Percentiles rank a stretch among this genome's conserved stretches.
Evolutionary conservation across 2,113 vertebrate genomes (phyloP).

Genomic region (Megaceryle torquata): DNA sequence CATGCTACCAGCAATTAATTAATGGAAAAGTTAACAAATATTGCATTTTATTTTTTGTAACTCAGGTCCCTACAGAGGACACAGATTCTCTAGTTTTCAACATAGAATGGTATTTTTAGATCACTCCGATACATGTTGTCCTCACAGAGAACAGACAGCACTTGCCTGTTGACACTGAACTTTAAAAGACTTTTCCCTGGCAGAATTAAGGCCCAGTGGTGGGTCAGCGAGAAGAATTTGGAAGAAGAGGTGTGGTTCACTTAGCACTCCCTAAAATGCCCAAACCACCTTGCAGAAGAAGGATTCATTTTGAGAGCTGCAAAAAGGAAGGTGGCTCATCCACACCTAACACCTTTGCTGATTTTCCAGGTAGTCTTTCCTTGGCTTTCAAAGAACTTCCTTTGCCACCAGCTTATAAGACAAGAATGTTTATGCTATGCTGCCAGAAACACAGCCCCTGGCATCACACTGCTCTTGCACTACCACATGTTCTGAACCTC

Average conservation of each 20-base stretch:
- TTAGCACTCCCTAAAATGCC: background rate
- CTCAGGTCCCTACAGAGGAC: background rate
- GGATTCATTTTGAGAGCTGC: background rate
- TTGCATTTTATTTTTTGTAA: background rate
- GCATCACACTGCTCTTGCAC: background rate
- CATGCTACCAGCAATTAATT: background rate
- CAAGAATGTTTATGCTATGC: background rate
- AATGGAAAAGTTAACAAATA: background rate
- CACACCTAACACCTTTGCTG: background rate
- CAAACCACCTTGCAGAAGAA: background rate
- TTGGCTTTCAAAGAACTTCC: background rate
- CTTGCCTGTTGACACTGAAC: slow-evolving; percentile 19
- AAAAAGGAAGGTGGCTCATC: background rate
- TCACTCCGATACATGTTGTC: slow-evolving; percentile 13
- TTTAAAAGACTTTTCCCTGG: background rate
- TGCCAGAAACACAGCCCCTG: background rate
- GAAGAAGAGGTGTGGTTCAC: background rate
- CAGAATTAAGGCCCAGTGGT: background rate
- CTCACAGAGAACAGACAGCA: slow-evolving; percentile 21
- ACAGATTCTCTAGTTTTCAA: background rate
- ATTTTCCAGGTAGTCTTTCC: background rate
- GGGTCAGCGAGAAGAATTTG: background rate
- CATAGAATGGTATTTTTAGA: slow-evolving; percentile 13
- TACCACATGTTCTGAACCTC: background rate
- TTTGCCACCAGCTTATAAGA: background rate